Conservation (phyloP, 2,113 vertebrate species). For the Podarcis raffonei region DNA sequence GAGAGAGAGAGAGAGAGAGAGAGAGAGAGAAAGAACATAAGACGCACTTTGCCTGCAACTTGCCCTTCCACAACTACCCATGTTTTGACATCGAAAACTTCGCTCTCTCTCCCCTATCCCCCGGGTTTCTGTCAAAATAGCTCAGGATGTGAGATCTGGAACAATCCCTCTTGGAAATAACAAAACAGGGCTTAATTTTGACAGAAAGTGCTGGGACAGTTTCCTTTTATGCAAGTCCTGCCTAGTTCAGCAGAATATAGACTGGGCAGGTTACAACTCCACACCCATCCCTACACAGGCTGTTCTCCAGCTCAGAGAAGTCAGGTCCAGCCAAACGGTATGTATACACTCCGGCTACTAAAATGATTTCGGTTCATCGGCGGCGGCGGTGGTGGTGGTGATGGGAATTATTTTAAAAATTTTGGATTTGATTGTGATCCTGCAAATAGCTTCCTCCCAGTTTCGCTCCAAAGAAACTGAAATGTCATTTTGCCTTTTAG, state of each 20-base stretch:
- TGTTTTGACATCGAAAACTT: too few species aligned
- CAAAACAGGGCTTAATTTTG: conserved; percentile 54
- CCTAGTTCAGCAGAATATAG: conserved; percentile 25
- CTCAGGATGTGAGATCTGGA: background rate
- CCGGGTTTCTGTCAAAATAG: background rate
- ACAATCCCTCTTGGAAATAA: conserved; percentile 30
- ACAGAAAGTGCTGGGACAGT: conserved; percentile 46
- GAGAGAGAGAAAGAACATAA: background rate
- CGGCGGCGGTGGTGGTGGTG: too few species aligned
- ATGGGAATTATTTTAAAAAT: background rate
- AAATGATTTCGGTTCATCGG: background rate
- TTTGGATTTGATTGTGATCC: background rate
- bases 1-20: background rate
- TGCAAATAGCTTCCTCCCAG: background rate
- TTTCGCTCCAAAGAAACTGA: background rate
- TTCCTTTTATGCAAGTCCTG: conserved; percentile 43
- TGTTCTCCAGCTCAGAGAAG: conserved; percentile 37
- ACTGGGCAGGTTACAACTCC: background rate
- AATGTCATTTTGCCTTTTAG: background rate
- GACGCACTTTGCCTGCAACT: background rate
- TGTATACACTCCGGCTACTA: background rate
- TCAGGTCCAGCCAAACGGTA: conserved; percentile 52
- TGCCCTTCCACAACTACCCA: too few species aligned
- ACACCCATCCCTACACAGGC: background rate
- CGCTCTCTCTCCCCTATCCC: background rate